Evolutionary conservation across 2,113 vertebrate species (phyloP).

Genomic region (Etia nguti): DNA sequence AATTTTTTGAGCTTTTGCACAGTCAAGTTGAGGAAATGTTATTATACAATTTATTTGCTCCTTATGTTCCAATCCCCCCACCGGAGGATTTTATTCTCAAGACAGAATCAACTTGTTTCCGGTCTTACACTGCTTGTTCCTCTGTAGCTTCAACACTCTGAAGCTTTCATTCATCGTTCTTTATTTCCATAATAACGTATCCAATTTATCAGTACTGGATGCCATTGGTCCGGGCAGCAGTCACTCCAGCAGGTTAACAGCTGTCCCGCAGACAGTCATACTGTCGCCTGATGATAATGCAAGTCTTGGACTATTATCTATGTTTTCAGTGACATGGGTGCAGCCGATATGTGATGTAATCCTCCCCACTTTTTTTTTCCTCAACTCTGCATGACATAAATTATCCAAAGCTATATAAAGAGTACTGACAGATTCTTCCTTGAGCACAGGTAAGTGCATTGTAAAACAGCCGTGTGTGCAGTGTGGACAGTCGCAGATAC

Average conservation of each 20-base stretch:
- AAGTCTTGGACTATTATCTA: not conserved
- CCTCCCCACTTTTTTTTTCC: not conserved
- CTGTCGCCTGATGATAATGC: not conserved
- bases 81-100: constrained; percentile 17
- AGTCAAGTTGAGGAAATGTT: not conserved
- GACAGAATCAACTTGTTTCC: not conserved
- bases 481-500: not conserved
- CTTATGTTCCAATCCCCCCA: not conserved
- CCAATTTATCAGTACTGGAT: not conserved
- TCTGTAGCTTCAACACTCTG: not conserved
- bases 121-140: not conserved
- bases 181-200: constrained; percentile 36
- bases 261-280: not conserved
- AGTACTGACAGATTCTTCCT: not conserved
- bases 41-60: not conserved
- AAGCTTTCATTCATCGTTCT: not conserved
- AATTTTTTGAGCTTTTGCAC: not conserved
- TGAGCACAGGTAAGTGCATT: not conserved
- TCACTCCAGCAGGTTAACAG: not conserved
- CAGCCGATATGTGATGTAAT: not conserved
- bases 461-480: not conserved
- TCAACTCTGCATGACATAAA: not conserved
- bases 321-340: not conserved
- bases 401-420: not conserved
- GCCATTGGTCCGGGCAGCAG: constrained; percentile 25